A percentile compares a stretch with the other conserved stretches of the same genome.
phyloP scores from a whole-genome alignment of 2,113 vertebrate genomes.

The Periophthalmus modestus region DNA sequence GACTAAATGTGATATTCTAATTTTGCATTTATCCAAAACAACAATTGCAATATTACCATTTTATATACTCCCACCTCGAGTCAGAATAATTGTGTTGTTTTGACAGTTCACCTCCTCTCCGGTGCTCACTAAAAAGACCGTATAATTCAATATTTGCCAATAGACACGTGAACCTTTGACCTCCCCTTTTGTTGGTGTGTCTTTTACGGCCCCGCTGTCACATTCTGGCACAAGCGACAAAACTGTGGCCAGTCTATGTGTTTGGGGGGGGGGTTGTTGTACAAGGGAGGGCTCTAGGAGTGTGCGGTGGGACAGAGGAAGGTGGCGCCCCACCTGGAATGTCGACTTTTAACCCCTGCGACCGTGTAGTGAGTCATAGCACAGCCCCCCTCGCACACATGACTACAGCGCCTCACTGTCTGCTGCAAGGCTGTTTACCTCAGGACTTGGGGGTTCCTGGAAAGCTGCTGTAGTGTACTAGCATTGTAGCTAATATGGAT shows the following conservation, averaged over 20 bases:
- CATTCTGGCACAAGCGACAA: conserved; percentile 39
- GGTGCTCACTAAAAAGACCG: neutral
- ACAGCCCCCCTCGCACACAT: conserved; percentile 20
- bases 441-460: conserved; percentile 9
- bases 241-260: conserved; percentile 48
- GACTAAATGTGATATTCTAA: no score
- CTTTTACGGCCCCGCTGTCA: conserved; percentile 52
- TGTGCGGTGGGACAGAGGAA: conserved; percentile 11
- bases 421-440: conserved; percentile 38
- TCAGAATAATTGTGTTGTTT: neutral
- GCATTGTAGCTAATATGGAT: neutral
- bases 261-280: conserved; percentile 46
- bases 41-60: no score
- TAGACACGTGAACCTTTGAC: conserved; percentile 61
- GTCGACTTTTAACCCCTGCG: conserved; percentile 47
- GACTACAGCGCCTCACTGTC: conserved; percentile 36
- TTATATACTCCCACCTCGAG: no score
- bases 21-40: no score
- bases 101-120: neutral
- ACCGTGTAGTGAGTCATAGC: conserved; percentile 33
- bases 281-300: conserved; percentile 16
- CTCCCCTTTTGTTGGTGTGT: conserved; percentile 36
- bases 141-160: conserved; percentile 20
- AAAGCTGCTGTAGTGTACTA: neutral
- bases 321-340: conserved; percentile 50